Evolutionary conservation across 2,113 vertebrate genomes (phyloP).

Genomic region (Cephalophus harveyi): DNA sequence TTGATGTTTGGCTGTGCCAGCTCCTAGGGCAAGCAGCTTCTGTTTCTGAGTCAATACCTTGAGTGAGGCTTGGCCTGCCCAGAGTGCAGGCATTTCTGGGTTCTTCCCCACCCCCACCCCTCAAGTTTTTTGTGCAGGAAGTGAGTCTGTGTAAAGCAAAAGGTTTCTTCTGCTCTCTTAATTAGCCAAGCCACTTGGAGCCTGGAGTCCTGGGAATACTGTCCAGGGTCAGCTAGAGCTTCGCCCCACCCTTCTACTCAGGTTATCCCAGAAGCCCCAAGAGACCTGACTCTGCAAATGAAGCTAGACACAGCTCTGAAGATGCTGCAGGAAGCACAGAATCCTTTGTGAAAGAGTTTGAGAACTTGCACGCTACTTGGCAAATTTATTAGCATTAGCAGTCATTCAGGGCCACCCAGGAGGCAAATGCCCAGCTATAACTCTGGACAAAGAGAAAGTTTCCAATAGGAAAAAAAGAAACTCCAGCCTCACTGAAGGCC

Average conservation of each 20-base stretch:
- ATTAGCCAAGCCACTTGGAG: slow-evolving; percentile 7
- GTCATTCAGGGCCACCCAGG: background rate
- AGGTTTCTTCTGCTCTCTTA: slow-evolving; percentile 41
- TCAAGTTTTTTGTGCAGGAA: background rate
- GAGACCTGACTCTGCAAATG: slow-evolving; percentile 1
- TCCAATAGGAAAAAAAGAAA: background rate
- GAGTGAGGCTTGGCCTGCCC: background rate
- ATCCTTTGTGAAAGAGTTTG: background rate
- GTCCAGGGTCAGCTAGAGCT: background rate
- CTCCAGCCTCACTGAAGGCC: background rate
- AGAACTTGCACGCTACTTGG: background rate
- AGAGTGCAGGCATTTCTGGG: background rate
- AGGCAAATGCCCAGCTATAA: no score
- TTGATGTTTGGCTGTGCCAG: slow-evolving; percentile 49
- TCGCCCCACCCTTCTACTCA: background rate
- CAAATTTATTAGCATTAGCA: background rate
- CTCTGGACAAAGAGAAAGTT: background rate
- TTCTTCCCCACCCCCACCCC: background rate
- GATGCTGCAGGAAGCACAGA: background rate
- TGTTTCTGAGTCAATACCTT: slow-evolving; percentile 54
- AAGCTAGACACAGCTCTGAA: background rate
- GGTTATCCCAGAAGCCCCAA: background rate
- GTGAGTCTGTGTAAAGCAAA: background rate
- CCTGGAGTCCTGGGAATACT: background rate
- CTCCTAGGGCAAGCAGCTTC: slow-evolving; percentile 48